Evolutionary conservation across 2,113 vertebrate species (phyloP).

Genomic region (Zeus faber): DNA sequence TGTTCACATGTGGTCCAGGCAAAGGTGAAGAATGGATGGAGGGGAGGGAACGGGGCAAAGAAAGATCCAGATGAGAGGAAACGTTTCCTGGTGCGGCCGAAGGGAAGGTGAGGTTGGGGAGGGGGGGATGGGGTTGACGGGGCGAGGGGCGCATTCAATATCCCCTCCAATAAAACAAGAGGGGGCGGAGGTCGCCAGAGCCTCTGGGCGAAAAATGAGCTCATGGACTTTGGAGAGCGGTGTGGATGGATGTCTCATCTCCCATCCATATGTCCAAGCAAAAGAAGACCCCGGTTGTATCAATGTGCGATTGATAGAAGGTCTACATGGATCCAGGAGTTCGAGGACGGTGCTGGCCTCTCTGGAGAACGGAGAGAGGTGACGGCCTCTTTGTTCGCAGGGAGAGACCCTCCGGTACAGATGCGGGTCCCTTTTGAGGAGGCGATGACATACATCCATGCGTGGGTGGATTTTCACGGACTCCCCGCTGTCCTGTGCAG

Average conservation of each 20-base stretch:
- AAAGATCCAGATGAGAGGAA: conserved; percentile 35
- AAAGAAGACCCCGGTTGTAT: too few species aligned
- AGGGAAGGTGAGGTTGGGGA: conserved; percentile 28
- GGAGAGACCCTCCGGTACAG: too few species aligned
- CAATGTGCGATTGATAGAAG: conserved; percentile 21
- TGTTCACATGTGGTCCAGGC: background rate
- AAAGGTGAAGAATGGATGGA: conserved; percentile 9
- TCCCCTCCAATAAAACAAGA: conserved; percentile 35
- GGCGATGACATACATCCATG: too few species aligned
- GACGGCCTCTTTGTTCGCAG: conserved; percentile 46
- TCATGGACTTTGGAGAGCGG: conserved; percentile 38
- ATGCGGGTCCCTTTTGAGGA: too few species aligned
- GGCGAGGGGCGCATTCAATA: too few species aligned
- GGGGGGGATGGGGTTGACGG: too few species aligned
- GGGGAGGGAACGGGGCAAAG: background rate
- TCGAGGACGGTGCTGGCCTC: conserved; percentile 36
- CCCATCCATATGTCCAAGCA: conserved; percentile 37
- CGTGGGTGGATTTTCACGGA: conserved; percentile 45
- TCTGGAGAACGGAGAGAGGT: conserved; percentile 13
- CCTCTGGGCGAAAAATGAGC: conserved; percentile 41
- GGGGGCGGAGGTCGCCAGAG: conserved; percentile 22
- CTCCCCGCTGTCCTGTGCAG: conserved; percentile 18
- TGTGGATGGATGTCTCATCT: conserved; percentile 36
- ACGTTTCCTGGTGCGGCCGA: conserved; percentile 26
- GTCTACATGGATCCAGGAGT: conserved; percentile 26